Evolutionary conservation across 2,113 vertebrate species (phyloP), one percentile per base, ranked within the genome.

Genomic region (Hippocampus barbouri): DNA sequence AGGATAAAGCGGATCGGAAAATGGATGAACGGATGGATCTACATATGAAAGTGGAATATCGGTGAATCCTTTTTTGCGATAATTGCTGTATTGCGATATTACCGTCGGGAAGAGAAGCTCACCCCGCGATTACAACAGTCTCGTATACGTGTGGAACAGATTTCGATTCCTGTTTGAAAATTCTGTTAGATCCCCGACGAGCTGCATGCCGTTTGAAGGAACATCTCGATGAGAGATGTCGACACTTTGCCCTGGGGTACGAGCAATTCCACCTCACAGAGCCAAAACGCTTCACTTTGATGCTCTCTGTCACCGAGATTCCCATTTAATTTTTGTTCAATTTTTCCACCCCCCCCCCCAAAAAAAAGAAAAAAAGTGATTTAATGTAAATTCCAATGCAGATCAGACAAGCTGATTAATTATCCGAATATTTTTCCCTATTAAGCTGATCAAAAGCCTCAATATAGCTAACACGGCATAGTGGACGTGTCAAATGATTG

Each of bases 401-500:
- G 25, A 68, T 54, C 14, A 47, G 43, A 66, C 64, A 66, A 66
- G 41, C 18, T 66, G 15, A 66, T 66, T 41, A 69, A 69, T 11
- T 4, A 41, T 45, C 41, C 10, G 30, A 6, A 69, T 38, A 73
- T 72, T 66, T 23, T 69, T 69, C 45, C 5, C 14, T 12, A 38
- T 47, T 53, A 47, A 43, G 49, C 7, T 47, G 43, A 49, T 40
- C 30, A 27, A 20, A 72, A 61, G 34, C 43, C 61, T 47, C 45
- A 51, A n/a, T 65, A 59, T 61, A 41, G 63, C 74, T 38, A 51
- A 72, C n/a, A 25, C 2, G 41, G 16, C 57, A 69, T 82, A 80
- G 69, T 75, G 79, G 76, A 73, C 73, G 74, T 79, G 72, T 83
- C 75, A 75, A 71, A 79, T 77, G 49, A 81, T 82, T 77, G 78